Conservation (phyloP, 2,113 vertebrate genomes). For the Agapornis roseicollis region DNA sequence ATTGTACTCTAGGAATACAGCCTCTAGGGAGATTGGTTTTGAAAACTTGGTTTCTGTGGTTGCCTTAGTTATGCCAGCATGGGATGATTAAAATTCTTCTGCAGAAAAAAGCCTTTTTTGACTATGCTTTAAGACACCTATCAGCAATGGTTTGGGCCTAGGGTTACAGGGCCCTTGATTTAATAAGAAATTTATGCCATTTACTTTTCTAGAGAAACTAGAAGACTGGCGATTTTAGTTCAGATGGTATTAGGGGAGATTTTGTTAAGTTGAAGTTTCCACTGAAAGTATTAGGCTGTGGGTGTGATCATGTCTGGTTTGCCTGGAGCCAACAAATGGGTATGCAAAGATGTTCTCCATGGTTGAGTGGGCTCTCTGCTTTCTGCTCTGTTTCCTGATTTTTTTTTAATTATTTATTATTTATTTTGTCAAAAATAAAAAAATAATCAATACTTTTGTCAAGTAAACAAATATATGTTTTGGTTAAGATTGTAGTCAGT, state of each 20-base stretch:
- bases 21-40: background rate
- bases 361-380: background rate
- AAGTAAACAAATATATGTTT: background rate
- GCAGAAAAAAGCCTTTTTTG: background rate
- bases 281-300: background rate
- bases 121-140: background rate
- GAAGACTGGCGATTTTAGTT: background rate
- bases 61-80: background rate
- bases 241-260: background rate
- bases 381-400: background rate
- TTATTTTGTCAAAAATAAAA: background rate
- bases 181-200: background rate
- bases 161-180: background rate
- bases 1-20: background rate
- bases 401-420: background rate
- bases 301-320: background rate
- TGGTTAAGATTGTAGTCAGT: background rate
- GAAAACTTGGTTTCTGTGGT: slow-evolving; percentile 14
- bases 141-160: background rate
- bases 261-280: background rate
- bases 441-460: background rate
- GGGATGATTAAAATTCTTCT: slow-evolving; percentile 5
- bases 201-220: background rate
- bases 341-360: background rate
- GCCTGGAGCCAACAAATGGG: background rate